These are phyloP conservation scores for Athene noctua DNA, from an alignment of 2,113 vertebrate genomes.

Conservation along the genomic window DNA sequence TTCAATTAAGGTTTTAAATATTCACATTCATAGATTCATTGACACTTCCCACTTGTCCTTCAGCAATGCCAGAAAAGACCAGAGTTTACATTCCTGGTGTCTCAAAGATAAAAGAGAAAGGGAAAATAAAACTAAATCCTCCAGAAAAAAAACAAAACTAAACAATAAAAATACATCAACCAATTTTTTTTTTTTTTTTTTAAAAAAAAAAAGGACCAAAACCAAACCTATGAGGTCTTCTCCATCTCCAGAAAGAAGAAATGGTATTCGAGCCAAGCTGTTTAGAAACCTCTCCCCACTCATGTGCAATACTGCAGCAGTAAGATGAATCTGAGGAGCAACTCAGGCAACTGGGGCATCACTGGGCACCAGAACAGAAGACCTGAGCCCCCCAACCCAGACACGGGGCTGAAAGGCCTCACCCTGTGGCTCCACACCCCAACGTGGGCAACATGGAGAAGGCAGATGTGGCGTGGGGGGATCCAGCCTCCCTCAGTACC, in stretches of 20 bases:
- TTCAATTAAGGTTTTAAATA: conserved; percentile 46
- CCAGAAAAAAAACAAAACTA: neutral
- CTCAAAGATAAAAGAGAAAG: neutral
- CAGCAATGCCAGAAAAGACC: conserved; percentile 39
- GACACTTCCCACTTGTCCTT: conserved; percentile 56
- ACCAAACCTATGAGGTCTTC: conserved; percentile 17
- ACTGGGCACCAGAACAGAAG: neutral
- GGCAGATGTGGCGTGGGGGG: neutral
- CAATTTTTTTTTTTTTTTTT: too few species aligned
- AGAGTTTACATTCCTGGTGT: neutral
- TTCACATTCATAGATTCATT: conserved; percentile 37
- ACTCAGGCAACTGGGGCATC: neutral
- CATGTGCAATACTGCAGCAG: neutral
- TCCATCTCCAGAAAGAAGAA: conserved; percentile 24
- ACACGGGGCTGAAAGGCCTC: neutral
- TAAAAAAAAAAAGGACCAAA: neutral
- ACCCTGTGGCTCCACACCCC: rapidly evolving
- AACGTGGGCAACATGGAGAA: neutral
- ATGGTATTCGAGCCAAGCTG: neutral
- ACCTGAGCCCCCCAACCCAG: neutral
- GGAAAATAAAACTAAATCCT: conserved; percentile 7
- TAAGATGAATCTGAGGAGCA: conserved; percentile 6
- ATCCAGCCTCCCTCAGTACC: neutral
- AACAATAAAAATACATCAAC: neutral
- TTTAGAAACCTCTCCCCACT: neutral